Evolutionary conservation across 2,888 invertebrate species (phyloP), one percentile per base, ranked within the genome.

Genomic region (Drosophila atroscutellata): DNA sequence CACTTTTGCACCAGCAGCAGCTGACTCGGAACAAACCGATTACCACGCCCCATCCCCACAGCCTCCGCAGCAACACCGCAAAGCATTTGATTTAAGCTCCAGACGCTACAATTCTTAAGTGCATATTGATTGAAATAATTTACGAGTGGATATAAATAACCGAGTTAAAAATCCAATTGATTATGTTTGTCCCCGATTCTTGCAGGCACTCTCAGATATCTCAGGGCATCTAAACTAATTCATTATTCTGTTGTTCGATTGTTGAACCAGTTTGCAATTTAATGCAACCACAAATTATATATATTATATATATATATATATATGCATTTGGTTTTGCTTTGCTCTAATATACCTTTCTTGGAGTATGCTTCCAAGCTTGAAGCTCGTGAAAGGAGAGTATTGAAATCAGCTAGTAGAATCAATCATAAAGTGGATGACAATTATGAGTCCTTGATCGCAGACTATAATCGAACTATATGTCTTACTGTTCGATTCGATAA

Each of bases 11-110:
- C n/a, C 45, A 45, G 68, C 71, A 49, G 63, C 18, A 72, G 64
- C 81, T 83, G 76, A 80, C 70, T 74, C 66, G 73, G 55, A 83
- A 72, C 65, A 83, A 76, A 66, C 62, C 77, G 55, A 69, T 68
- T 77, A 55, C 79, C 58, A 66, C 42, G 34, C 28, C 47, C 18
- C 39, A 18, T 9, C 45, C 26, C 37, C 20, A 9, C 36, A 6
- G 0, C 32, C 11, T n/a, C 20, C 11, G 20, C 11, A 13, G 34
- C 34, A 34, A 0, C 49, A 36, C 15, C 15, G 54, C 32, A 61
- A 7, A n/a, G 56, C 55, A 56, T 34, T 45, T 47, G 57, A 62
- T 59, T 63, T 59, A 36, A 49, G 47, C 47, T 20, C 58, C 18
- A 47, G 57, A 63, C 28, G 20, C 55, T 56, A 28, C 45, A 26